A percentile compares a stretch with the other conserved stretches of the same genome.
Evolutionary conservation across 30 jellyfish, hydroid and myxozoan genomes (phyloP).

Genomic region (Hydractinia echinata): DNA sequence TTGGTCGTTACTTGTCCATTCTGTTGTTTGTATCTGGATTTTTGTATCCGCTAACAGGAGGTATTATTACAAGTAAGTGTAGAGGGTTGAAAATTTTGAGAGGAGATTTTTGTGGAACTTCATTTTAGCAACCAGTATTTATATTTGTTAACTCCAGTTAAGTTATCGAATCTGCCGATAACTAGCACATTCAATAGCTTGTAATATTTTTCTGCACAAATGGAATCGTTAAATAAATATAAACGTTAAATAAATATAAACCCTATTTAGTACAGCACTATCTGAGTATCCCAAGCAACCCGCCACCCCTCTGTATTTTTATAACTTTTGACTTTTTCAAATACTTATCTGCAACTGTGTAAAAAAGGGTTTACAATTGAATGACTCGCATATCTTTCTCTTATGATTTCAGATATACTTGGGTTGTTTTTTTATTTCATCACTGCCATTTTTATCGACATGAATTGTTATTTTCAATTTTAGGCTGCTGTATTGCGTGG

Average conservation of each 20-base stretch:
- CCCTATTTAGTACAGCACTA: too few species aligned
- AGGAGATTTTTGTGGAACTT: neutral
- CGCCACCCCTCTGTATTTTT: too few species aligned
- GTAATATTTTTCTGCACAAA: too few species aligned
- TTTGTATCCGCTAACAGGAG: conserved; percentile 93
- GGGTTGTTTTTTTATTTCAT: neutral
- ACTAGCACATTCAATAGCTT: too few species aligned
- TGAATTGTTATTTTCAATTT: neutral
- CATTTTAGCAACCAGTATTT: neutral
- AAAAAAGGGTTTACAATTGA: neutral
- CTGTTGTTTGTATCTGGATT: conserved; percentile 72
- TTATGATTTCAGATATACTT: neutral
- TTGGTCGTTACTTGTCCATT: conserved; percentile 75
- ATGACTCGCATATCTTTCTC: neutral
- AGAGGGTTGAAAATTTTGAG: neutral
- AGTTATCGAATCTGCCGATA: too few species aligned
- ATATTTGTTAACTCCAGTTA: too few species aligned
- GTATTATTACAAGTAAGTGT: conserved; percentile 79
- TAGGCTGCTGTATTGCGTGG: conserved; percentile 94
- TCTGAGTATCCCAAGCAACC: too few species aligned
- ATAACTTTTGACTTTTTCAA: too few species aligned
- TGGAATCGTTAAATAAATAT: too few species aligned
- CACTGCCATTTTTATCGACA: neutral
- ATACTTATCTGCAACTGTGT: neutral
- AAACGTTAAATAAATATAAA: too few species aligned